phyloP scores from a whole-genome alignment of 2,888 invertebrate species.

The Thysanoteuthis rhombus region DNA sequence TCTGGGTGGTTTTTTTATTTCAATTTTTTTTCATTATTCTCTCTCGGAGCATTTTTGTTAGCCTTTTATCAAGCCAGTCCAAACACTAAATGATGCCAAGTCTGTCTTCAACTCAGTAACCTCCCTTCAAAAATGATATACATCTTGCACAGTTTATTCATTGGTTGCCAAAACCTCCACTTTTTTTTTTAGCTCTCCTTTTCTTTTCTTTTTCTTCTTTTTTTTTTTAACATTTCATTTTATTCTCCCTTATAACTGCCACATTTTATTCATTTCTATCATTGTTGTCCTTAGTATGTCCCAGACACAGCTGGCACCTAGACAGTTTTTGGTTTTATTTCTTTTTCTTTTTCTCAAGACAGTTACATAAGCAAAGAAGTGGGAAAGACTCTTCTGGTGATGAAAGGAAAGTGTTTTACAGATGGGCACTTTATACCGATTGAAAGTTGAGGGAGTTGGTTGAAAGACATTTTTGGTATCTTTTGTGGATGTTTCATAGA shows the following conservation, averaged over 20 bases:
- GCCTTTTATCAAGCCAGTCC: not conserved
- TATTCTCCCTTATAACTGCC: not conserved
- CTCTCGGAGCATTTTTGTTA: not conserved
- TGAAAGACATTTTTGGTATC: too few relatives aligned
- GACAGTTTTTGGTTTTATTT: too few relatives aligned
- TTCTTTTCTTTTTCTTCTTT: not conserved
- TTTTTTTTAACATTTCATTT: not conserved
- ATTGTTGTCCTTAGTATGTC: not conserved
- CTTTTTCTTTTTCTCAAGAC: not conserved
- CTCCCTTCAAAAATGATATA: not conserved
- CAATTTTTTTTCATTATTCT: not conserved
- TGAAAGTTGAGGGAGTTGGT: not conserved
- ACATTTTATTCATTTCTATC: not conserved
- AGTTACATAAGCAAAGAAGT: not conserved
- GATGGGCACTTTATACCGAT: not conserved
- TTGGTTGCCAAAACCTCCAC: not conserved
- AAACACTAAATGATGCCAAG: slow-evolving; percentile 12
- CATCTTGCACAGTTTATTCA: not conserved
- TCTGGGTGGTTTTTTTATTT: not conserved
- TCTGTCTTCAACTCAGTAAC: not conserved
- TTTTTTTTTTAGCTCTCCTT: too few relatives aligned
- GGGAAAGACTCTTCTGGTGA: not conserved
- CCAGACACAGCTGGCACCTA: not conserved
- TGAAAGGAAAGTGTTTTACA: not conserved
- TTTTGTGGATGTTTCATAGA: not conserved